Evolutionary conservation across 2,888 invertebrate species (phyloP).

Genomic region (Colletes collaris): DNA sequence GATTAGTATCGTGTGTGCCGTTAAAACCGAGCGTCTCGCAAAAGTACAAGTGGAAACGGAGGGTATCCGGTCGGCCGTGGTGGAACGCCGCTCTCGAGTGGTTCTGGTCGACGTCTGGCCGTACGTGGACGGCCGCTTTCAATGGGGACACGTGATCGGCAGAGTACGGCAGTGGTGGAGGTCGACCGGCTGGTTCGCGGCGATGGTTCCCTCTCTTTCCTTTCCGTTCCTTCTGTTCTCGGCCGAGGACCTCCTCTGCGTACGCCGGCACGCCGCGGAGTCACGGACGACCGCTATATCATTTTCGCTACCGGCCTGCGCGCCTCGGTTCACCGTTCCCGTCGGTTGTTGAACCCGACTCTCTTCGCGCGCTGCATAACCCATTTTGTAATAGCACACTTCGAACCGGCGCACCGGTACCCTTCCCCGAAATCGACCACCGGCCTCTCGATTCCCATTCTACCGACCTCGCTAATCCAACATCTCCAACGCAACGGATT

Average conservation of each 20-base stretch:
- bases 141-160: conserved; percentile 75
- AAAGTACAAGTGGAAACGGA: conserved; percentile 76
- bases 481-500: no score
- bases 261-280: conserved; percentile 64
- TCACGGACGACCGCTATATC: conserved; percentile 77
- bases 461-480: no score
- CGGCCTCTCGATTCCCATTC: conserved; percentile 2
- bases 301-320: conserved; percentile 77
- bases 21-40: conserved; percentile 20
- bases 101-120: conserved; percentile 72
- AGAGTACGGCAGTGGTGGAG: conserved; percentile 63
- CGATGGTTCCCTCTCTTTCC: conserved; percentile 14
- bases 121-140: conserved; percentile 76
- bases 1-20: not conserved
- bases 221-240: conserved; percentile 40
- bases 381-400: conserved; percentile 83
- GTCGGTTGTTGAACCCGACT: conserved; percentile 81
- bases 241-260: conserved; percentile 57
- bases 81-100: conserved; percentile 60
- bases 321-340: conserved; percentile 74
- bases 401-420: conserved; percentile 80
- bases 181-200: conserved; percentile 52
- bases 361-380: conserved; percentile 82
- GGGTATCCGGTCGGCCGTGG: conserved; percentile 66
- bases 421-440: conserved; percentile 69